Evolutionary conservation across 2,888 invertebrate species (phyloP), one percentile per base, ranked within the genome.

Genomic region (Perithous albicinctus): DNA sequence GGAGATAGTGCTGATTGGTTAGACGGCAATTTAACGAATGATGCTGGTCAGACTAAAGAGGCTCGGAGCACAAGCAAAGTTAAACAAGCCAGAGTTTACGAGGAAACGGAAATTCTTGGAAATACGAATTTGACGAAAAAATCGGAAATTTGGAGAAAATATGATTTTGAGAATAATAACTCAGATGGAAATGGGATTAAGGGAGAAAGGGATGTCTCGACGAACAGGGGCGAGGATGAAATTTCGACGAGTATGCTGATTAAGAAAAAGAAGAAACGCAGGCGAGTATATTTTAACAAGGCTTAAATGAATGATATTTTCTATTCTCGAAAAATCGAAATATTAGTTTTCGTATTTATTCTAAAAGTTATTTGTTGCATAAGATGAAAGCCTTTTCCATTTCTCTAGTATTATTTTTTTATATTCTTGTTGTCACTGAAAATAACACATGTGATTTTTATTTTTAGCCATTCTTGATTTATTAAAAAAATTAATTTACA

Each of bases 191-290:
- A 23, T n/a, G 7, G 46, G 1, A 35, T 35, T n/a, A 66, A 70
- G 61, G 70, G 26, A 48, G 64, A 69, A 12, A 12, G 20, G 7
- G 72, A 69, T 7, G 23, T 29, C 8, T 35, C 64, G 70, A n/a
- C 51, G 18, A 73, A 75, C 20, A 67, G 70, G 61, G 72, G 32
- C 26, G 75, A 80, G 26, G 83, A 85, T 38, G 85, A 85, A 10
- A 67, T 67, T 8, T 70, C 80, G 59, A 26, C 74, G 10, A 85
- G 80, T 46, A 48, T 78, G 48, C 18, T 32, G 59, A 59, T 59
- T 18, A 86, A 84, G 64, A 88, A 85, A 74, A 89, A 89, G 76
- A 89, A 86, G 79, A 90, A 85, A 76, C 88, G 86, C 29, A 89
- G 87, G 90, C 89, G 86, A 75, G 59, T 72, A 2, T n/a, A n/a